Evolutionary conservation across 2,797 vertebrate species (phyloP).

Genomic region (Gymnothorax javanicus): DNA sequence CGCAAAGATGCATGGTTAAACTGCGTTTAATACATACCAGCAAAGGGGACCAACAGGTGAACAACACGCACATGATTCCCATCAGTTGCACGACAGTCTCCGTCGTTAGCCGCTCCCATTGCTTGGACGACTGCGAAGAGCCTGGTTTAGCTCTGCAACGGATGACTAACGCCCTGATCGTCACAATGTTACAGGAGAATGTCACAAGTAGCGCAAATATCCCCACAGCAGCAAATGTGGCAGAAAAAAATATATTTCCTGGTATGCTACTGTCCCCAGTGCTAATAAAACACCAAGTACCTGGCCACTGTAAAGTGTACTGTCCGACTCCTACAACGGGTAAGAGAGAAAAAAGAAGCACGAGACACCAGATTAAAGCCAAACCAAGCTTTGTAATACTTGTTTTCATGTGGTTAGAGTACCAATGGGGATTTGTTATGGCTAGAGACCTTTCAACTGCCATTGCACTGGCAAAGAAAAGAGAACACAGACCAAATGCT

Average conservation of each 20-base stretch:
- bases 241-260: constrained; percentile 77
- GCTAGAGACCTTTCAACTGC: constrained; percentile 88
- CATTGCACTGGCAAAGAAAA: constrained; percentile 92
- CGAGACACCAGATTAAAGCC: constrained; percentile 77
- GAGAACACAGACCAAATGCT: constrained; percentile 88
- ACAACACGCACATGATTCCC: constrained; percentile 94
- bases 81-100: constrained; percentile 92
- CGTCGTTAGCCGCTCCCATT: constrained; percentile 89
- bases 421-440: constrained; percentile 92
- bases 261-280: constrained; percentile 62
- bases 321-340: constrained; percentile 82
- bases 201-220: constrained; percentile 84
- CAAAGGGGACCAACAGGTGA: constrained; percentile 91
- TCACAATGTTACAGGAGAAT: constrained; percentile 86
- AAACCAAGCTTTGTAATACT: constrained; percentile 78
- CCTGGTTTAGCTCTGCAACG: constrained; percentile 80
- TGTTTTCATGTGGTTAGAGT: constrained; percentile 88
- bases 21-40: constrained; percentile 79
- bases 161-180: constrained; percentile 82
- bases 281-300: constrained; percentile 96
- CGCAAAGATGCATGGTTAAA: background rate
- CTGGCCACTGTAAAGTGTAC: constrained; percentile 90
- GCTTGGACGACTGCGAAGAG: constrained; percentile 74
- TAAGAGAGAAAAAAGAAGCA: constrained; percentile 83
- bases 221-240: constrained; percentile 84